Evolutionary conservation across 1,140 invertebrate species (phyloP).

Genomic region (Drosophila azteca): DNA sequence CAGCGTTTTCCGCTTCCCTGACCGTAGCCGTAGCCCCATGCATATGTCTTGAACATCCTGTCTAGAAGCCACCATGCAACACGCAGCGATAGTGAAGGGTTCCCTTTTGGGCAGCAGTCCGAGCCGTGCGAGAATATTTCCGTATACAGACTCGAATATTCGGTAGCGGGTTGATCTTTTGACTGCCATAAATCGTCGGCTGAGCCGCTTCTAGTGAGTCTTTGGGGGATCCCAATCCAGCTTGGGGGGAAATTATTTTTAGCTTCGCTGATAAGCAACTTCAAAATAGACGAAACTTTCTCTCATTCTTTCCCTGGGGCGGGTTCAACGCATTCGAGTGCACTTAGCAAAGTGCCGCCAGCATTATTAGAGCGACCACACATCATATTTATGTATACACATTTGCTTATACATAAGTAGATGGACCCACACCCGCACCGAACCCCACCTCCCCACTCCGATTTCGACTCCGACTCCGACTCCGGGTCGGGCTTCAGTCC

Average conservation of each 20-base stretch:
- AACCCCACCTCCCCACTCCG: neutral
- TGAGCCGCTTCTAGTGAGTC: conserved; percentile 12
- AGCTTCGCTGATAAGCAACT: conserved; percentile 46
- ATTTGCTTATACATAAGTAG: too few relatives aligned
- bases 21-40: conserved; percentile 32
- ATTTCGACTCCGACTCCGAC: neutral
- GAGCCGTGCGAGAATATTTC: neutral
- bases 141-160: neutral
- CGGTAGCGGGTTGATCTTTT: conserved; percentile 16
- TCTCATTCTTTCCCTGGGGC: conserved; percentile 12
- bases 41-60: conserved; percentile 68
- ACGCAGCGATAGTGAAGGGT: conserved; percentile 17
- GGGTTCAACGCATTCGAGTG: conserved; percentile 27
- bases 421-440: conserved; percentile 51
- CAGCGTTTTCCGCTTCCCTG: conserved; percentile 62
- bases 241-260: conserved; percentile 41
- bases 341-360: conserved; percentile 69
- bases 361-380: conserved; percentile 60
- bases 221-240: neutral
- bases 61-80: conserved; percentile 28
- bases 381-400: conserved; percentile 60
- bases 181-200: conserved; percentile 39
- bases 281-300: conserved; percentile 41
- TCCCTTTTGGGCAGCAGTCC: conserved; percentile 9
- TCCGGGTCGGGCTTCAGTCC: neutral